A percentile compares a stretch with the other conserved stretches of the same genome.
Evolutionary conservation across 2,797 vertebrate genomes (phyloP).

Genomic region (Arctocebus calabarensis): DNA sequence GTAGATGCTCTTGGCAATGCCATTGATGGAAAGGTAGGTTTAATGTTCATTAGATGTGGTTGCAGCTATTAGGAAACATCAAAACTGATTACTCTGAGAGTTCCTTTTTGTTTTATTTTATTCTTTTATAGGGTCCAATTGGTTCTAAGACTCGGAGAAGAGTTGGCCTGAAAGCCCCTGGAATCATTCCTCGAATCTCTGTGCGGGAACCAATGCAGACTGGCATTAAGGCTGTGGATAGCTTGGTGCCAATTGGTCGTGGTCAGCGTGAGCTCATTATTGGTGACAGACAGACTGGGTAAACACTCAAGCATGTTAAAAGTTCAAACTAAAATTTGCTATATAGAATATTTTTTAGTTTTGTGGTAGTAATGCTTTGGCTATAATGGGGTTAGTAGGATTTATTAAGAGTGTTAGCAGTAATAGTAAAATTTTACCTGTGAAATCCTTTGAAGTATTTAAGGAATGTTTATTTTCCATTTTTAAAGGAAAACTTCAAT

Average conservation of each 20-base stretch:
- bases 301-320: slow-evolving; percentile 79
- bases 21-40: slow-evolving; percentile 96
- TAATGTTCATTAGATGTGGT: background rate
- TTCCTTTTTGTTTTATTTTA: background rate
- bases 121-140: slow-evolving; percentile 91
- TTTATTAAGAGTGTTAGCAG: background rate
- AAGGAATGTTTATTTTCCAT: background rate
- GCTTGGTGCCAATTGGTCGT: slow-evolving; percentile 97
- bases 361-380: slow-evolving; percentile 23
- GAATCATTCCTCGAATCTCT: slow-evolving; percentile 98
- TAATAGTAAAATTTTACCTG: slow-evolving; percentile 22
- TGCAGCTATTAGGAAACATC: background rate
- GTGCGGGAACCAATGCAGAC: slow-evolving; percentile 99
- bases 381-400: background rate
- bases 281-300: slow-evolving; percentile 99
- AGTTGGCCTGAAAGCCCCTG: slow-evolving; percentile 97
- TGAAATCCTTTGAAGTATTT: background rate
- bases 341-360: background rate
- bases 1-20: slow-evolving; percentile 97
- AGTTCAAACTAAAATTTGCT: background rate
- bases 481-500: slow-evolving; percentile 97
- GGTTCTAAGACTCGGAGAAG: slow-evolving; percentile 92
- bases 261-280: slow-evolving; percentile 99
- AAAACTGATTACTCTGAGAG: background rate
- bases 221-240: slow-evolving; percentile 98